phyloP scores from a whole-genome alignment of 2,113 vertebrate species.

The Tympanuchus pallidicinctus region DNA sequence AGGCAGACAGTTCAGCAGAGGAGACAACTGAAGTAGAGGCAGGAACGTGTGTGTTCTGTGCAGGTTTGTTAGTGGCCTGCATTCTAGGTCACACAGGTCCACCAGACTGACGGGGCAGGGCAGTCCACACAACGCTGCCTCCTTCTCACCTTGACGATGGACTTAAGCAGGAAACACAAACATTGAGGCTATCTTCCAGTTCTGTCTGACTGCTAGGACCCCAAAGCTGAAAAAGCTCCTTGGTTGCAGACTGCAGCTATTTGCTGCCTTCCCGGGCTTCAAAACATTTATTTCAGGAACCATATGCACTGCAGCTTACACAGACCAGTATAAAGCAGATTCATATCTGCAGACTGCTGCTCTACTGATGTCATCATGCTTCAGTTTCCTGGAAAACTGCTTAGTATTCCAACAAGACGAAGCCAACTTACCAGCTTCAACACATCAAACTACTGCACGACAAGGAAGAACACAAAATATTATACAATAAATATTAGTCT shows the following conservation, averaged over 20 bases:
- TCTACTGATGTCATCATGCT: not conserved
- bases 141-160: not conserved
- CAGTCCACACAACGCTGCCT: not conserved
- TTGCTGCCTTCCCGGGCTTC: not conserved
- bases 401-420: not conserved
- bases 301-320: not conserved
- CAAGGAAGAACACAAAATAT: not conserved
- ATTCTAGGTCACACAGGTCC: not conserved
- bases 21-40: too few relatives aligned
- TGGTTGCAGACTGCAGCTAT: fast-evolving
- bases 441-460: not conserved
- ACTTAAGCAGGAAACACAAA: not conserved
- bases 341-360: not conserved
- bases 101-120: not conserved
- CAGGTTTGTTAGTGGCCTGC: not conserved
- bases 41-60: not conserved
- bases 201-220: not conserved
- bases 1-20: not conserved
- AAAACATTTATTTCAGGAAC: not conserved
- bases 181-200: fast-evolving
- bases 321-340: not conserved
- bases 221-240: not conserved
- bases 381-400: not conserved
- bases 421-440: conserved; percentile 16
- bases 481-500: not conserved